Percentiles rank a stretch among this genome's conserved stretches.
phyloP scores from a whole-genome alignment of 2,797 vertebrate species.

The Gobio occitaniae region DNA sequence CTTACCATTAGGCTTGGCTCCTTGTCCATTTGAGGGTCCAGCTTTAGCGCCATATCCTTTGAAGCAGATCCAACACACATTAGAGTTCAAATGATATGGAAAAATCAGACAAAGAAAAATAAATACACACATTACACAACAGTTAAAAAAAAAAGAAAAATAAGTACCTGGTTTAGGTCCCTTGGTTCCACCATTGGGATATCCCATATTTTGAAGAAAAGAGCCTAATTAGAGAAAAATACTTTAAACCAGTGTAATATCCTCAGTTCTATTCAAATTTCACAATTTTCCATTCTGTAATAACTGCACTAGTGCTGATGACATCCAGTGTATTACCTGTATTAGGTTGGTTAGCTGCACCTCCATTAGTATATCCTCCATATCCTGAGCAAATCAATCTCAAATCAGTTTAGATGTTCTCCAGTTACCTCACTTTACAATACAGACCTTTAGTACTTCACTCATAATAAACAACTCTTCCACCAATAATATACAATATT shows the following conservation, averaged over 20 bases:
- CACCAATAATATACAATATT: background rate
- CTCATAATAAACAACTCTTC: background rate
- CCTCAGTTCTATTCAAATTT: background rate
- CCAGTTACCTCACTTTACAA: background rate
- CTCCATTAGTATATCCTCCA: conserved; percentile 48
- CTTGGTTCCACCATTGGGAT: conserved; percentile 56
- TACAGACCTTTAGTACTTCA: background rate
- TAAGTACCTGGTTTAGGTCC: conserved; percentile 66
- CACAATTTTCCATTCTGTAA: background rate
- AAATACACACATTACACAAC: background rate
- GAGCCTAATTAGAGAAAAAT: conserved; percentile 26
- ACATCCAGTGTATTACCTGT: conserved; percentile 42
- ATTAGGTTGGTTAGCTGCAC: conserved; percentile 42
- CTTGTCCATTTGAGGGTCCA: conserved; percentile 40
- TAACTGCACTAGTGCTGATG: background rate
- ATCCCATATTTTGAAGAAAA: conserved; percentile 63
- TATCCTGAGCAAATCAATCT: conserved; percentile 32
- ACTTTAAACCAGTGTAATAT: background rate
- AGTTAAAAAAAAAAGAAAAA: too few species aligned
- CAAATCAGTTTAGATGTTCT: background rate
- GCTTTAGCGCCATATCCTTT: conserved; percentile 47
- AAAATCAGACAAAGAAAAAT: background rate
- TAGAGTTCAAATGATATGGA: background rate
- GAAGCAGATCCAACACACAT: background rate
- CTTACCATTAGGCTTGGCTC: conserved; percentile 32